Percentiles rank a stretch among this genome's conserved stretches.
These are phyloP conservation scores for Allacma fusca DNA, from an alignment of 2,888 invertebrate genomes.

Conservation along the genomic window DNA sequence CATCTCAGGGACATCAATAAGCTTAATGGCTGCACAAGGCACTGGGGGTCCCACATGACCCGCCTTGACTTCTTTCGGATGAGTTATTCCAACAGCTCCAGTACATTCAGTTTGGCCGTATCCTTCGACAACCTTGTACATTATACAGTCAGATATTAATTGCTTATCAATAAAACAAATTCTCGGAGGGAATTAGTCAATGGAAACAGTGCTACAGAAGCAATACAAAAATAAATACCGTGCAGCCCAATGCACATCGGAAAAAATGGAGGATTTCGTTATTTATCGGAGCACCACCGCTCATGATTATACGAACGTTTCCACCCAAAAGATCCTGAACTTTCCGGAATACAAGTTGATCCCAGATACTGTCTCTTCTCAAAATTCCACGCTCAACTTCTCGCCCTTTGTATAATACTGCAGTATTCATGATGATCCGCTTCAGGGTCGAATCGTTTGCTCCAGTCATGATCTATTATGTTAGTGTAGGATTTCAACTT, in stretches of 20 bases:
- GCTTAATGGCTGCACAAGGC: conserved; percentile 80
- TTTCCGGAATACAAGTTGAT: not conserved
- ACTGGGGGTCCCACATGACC: conserved; percentile 65
- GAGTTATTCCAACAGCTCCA: not conserved
- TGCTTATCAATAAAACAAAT: too few relatives aligned
- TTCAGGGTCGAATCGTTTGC: not conserved
- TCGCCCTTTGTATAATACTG: not conserved
- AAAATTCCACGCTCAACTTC: not conserved
- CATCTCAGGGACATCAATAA: conserved; percentile 96
- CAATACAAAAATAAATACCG: too few relatives aligned
- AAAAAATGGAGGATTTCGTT: not conserved
- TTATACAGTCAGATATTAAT: too few relatives aligned
- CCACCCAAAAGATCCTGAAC: not conserved
- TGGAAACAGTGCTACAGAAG: too few relatives aligned
- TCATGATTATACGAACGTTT: not conserved
- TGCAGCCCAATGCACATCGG: conserved; percentile 18
- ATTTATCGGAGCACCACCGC: conserved; percentile 1
- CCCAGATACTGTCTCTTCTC: conserved; percentile 6
- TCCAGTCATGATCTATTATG: not conserved
- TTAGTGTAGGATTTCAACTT: too few relatives aligned
- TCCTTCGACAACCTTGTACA: too few relatives aligned
- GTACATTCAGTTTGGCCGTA: conserved; percentile 4
- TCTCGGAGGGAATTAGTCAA: too few relatives aligned
- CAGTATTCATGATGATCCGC: not conserved
- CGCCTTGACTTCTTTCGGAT: not conserved